These are phyloP conservation scores for Catagonus wagneri DNA, from an alignment of 2,113 vertebrate species.

Conservation along the genomic window DNA sequence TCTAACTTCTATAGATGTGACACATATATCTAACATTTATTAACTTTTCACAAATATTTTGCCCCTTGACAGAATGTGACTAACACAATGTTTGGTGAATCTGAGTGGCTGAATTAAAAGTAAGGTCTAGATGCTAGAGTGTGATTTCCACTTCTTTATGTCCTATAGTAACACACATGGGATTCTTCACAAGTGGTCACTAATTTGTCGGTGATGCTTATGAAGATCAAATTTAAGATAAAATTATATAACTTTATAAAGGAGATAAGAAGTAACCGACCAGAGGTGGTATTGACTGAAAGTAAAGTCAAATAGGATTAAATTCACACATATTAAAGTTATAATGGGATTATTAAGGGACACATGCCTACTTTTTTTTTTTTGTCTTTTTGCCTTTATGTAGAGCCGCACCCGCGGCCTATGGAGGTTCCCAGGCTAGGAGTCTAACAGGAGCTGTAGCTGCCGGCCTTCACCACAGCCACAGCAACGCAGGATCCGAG, in stretches of 20 bases:
- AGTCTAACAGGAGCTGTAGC: too few relatives aligned
- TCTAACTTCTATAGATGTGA: not conserved
- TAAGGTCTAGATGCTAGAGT: not conserved
- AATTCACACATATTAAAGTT: not conserved
- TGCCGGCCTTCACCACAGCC: too few relatives aligned
- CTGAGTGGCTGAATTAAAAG: not conserved
- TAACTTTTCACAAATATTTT: not conserved
- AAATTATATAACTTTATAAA: conserved; percentile 30
- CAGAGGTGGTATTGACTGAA: not conserved
- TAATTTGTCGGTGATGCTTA: not conserved
- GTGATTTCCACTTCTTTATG: not conserved
- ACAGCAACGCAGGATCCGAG: too few relatives aligned
- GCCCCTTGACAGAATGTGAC: not conserved
- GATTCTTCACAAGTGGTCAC: not conserved
- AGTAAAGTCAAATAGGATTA: not conserved
- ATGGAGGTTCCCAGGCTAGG: too few relatives aligned
- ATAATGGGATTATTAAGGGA: not conserved
- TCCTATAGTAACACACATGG: not conserved
- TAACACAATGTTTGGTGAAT: not conserved
- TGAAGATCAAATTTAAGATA: conserved; percentile 15
- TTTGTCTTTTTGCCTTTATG: too few relatives aligned
- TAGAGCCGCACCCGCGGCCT: too few relatives aligned
- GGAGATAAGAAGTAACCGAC: not conserved
- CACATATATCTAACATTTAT: not conserved
- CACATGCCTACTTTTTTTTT: not conserved